These are phyloP conservation scores for Ichneumon xanthorius DNA, from an alignment of 2,888 invertebrate species.

Conservation along the genomic window DNA sequence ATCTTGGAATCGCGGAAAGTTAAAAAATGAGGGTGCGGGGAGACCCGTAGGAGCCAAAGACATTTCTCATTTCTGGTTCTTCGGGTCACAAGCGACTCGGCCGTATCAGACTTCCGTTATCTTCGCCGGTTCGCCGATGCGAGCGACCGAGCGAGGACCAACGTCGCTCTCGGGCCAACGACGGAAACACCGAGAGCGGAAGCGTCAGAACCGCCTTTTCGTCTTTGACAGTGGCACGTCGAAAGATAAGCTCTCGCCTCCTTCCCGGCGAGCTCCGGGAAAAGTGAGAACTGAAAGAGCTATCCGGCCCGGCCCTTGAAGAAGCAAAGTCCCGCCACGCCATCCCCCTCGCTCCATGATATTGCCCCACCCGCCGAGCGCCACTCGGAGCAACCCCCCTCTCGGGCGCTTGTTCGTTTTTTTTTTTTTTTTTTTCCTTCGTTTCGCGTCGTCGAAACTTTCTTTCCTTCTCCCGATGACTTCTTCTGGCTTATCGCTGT, in stretches of 20 bases:
- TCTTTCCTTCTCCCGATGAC: conserved; percentile 40
- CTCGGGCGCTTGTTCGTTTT: not conserved
- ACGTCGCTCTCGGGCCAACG: conserved; percentile 39
- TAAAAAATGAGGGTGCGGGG: conserved; percentile 20
- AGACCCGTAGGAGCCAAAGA: conserved; percentile 74
- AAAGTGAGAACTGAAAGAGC: conserved; percentile 65
- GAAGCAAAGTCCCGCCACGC: conserved; percentile 60
- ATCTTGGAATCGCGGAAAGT: not conserved
- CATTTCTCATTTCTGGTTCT: conserved; percentile 84
- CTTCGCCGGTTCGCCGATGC: conserved; percentile 71
- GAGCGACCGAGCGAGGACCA: conserved; percentile 17
- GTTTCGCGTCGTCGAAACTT: conserved; percentile 45
- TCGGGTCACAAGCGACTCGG: conserved; percentile 72
- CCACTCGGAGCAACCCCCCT: conserved; percentile 4
- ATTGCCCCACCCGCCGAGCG: conserved; percentile 12
- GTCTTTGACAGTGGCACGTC: conserved; percentile 83
- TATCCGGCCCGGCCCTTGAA: conserved; percentile 72
- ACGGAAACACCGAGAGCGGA: conserved; percentile 78
- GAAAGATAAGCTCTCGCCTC: conserved; percentile 80
- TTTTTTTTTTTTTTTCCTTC: conserved; percentile 43
- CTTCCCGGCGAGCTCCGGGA: conserved; percentile 43
- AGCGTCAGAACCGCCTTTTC: conserved; percentile 78
- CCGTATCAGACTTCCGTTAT: conserved; percentile 83
- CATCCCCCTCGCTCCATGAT: conserved; percentile 31
- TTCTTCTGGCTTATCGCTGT: conserved; percentile 49